Evolutionary conservation across 2,797 vertebrate genomes (phyloP).

Genomic region (Sarcophilus harrisii): DNA sequence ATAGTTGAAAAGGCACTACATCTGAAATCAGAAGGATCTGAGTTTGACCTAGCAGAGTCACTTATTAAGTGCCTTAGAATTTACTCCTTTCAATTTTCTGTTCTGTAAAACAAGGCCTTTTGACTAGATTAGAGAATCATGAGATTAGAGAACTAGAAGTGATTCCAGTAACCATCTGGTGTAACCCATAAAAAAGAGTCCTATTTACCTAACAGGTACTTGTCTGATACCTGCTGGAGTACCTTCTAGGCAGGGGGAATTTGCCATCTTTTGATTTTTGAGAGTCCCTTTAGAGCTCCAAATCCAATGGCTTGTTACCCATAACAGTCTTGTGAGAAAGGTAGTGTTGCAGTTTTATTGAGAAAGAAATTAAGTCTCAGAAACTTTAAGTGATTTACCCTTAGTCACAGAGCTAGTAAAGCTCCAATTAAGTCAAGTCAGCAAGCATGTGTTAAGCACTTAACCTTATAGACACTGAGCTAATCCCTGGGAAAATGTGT

Average conservation of each 20-base stretch:
- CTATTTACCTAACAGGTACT: background rate
- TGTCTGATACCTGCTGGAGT: background rate
- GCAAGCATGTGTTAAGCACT: background rate
- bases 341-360: background rate
- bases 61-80: background rate
- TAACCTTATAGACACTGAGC: background rate
- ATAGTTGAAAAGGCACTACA: background rate
- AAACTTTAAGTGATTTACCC: background rate
- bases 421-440: background rate
- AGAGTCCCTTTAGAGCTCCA: background rate
- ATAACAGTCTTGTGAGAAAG: background rate
- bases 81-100: background rate
- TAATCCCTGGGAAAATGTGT: background rate
- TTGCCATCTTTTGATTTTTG: background rate
- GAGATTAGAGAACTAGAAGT: background rate
- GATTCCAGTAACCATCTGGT: background rate
- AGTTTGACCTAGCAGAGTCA: background rate
- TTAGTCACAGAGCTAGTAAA: background rate
- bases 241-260: background rate
- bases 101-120: background rate
- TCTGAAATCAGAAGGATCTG: background rate
- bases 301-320: background rate
- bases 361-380: background rate
- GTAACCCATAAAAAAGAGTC: background rate
- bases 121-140: background rate